Conservation (phyloP, 2,113 vertebrate genomes). For the Apeltes quadracus region DNA sequence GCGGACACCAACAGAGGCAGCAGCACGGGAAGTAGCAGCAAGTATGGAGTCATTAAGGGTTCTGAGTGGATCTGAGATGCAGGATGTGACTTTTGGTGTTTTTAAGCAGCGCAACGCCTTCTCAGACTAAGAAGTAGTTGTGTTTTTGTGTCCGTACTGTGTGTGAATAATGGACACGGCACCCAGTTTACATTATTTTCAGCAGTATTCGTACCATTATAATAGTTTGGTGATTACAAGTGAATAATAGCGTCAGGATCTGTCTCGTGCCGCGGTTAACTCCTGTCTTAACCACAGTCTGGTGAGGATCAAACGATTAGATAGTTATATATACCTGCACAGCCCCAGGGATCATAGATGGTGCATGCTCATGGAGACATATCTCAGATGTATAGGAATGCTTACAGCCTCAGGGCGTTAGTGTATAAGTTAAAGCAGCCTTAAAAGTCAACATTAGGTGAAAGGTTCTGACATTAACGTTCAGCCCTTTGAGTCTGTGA, state of each 20-base stretch:
- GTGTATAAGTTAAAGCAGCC: not conserved
- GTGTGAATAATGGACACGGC: not conserved
- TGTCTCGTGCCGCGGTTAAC: not conserved
- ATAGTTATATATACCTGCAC: not conserved
- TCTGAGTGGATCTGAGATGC: slow-evolving; percentile 76
- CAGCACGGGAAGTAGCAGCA: slow-evolving; percentile 84
- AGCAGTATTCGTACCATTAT: not conserved
- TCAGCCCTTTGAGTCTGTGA: not conserved
- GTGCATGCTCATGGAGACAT: not conserved
- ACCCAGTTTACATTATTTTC: slow-evolving; percentile 6
- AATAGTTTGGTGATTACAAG: not conserved
- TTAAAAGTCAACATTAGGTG: not conserved
- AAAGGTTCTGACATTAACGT: not conserved
- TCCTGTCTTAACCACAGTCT: not conserved
- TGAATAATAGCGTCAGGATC: not conserved
- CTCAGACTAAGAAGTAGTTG: not conserved
- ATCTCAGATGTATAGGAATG: not conserved
- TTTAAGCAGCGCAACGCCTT: slow-evolving; percentile 1
- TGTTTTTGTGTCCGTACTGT: not conserved
- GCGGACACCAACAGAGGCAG: slow-evolving; percentile 49
- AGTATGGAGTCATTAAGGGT: slow-evolving; percentile 69
- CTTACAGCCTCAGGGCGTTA: not conserved
- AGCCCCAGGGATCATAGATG: not conserved
- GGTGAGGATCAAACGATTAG: not conserved
- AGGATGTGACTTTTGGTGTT: not conserved